A percentile compares a stretch with the other conserved stretches of the same genome.
Conservation (phyloP, 2,113 vertebrate genomes). For the Hydrochoerus hydrochaeris region DNA sequence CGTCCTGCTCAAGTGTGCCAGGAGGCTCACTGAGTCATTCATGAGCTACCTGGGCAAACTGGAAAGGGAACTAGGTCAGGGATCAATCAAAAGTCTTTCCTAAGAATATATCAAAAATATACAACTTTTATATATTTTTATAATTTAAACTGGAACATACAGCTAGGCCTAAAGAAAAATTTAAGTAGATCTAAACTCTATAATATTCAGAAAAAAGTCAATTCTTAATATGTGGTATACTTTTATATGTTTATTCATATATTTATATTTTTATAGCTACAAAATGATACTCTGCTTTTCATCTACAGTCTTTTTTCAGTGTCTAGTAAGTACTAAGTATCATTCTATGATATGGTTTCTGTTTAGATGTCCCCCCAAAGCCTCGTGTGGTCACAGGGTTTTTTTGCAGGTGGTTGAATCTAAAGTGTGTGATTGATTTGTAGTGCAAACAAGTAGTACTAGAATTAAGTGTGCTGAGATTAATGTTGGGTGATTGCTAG, state of each 20-base stretch:
- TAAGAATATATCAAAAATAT: neutral
- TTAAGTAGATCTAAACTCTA: neutral
- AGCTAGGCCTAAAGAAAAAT: neutral
- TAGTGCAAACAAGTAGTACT: neutral
- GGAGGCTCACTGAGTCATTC: neutral
- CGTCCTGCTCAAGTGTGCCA: neutral
- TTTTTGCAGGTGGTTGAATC: neutral
- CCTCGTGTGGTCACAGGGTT: neutral
- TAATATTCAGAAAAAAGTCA: neutral
- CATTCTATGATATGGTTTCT: neutral
- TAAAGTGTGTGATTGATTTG: neutral
- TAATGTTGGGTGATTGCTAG: neutral
- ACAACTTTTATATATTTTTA: neutral
- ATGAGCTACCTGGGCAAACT: neutral
- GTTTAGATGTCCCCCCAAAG: neutral
- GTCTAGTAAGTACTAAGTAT: neutral
- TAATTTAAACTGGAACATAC: neutral
- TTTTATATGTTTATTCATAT: neutral
- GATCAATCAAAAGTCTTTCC: neutral
- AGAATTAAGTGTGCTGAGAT: neutral
- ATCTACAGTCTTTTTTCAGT: neutral
- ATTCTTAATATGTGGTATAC: neutral
- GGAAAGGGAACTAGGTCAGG: neutral
- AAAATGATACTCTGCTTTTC: neutral
- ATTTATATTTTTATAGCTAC: neutral